Conservation (phyloP, 64 coral and sea anemone genomes). For the Pachyseris speciosa region DNA sequence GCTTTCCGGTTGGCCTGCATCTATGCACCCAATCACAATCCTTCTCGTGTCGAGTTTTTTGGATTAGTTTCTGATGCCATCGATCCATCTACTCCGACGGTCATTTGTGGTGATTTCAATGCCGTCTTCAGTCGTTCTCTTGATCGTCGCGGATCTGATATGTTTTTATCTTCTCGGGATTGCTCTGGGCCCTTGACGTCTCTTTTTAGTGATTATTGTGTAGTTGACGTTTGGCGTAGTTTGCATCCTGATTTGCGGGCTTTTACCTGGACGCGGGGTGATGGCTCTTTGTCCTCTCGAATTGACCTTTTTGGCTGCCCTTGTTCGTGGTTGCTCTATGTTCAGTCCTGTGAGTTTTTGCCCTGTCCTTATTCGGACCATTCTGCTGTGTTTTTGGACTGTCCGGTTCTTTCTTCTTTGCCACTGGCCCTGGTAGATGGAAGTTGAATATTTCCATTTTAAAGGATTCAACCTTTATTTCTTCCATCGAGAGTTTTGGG, state of each 20-base stretch:
- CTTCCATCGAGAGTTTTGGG: neutral
- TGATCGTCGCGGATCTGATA: neutral
- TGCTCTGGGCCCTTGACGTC: neutral
- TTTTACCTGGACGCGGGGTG: neutral
- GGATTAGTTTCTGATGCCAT: too few relatives aligned
- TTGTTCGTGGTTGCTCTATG: neutral
- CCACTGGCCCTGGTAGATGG: slow-evolving; percentile 26
- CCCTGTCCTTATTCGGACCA: slow-evolving; percentile 58
- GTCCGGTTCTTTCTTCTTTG: neutral
- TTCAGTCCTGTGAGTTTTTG: neutral
- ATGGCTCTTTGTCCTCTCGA: neutral
- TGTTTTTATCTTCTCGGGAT: neutral
- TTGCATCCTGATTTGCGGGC: neutral
- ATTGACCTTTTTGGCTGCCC: neutral
- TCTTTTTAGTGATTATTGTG: neutral
- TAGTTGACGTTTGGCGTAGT: neutral
- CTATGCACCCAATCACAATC: too few relatives aligned
- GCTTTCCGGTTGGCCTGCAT: too few relatives aligned
- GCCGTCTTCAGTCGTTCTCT: neutral
- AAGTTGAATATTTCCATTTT: slow-evolving; percentile 19
- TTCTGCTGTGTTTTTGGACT: slow-evolving; percentile 6
- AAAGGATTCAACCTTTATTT: neutral
- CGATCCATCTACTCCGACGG: too few relatives aligned
- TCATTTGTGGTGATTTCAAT: neutral
- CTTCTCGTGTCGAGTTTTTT: too few relatives aligned